Base-by-base conservation (phyloP, 1,140 invertebrate species). In the Theocolax elegans region DNA sequence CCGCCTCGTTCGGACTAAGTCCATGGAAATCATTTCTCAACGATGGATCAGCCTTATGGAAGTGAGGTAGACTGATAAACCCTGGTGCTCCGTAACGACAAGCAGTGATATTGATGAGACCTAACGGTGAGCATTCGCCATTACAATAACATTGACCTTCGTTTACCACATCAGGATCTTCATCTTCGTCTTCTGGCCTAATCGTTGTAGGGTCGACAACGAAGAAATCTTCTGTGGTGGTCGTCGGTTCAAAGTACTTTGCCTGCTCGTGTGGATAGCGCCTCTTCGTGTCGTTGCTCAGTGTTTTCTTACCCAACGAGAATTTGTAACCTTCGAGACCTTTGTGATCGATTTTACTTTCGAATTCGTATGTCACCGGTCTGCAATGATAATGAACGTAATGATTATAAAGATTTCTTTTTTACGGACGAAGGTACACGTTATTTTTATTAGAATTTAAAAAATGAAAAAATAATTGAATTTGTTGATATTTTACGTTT, bases 61-160 rank as follows among this genome's bases (percentile, higher is more conserved):
- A 93, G 82, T 94, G 91, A n/a, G 92, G 92, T 68, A 90, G 87
- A 48, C 91, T 92, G 15, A 91, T 82, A 59, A 90, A 91, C 0
- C 87, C 88, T 0, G 92, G 92, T 4, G 90, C 87, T 21, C 90
- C 90, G 65, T 82, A 86, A 17, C 88, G 83, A 71, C 87, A 88
- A 1, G 79, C 66, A 0, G 82, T 83, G 1, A 87, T 74, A 71
- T 89, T 89, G 3, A 84, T 82, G 4, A 90, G 77, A 3, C 93
- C 93, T 1, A 87, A 87, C 8, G 92, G 92, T 1, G 85, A 85
- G 77, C 92, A 93, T 67, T 90, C 87, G 0, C 91, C 92, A 54
- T 89, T 88, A 76, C 92, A 93, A 80, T 87, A 94, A 74, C 93
- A 94, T 1, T 87, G 75, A 7, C 84, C 83, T 8, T 83, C 83